phyloP scores from a whole-genome alignment of 2,113 vertebrate genomes.

The Heterochromis multidens region DNA sequence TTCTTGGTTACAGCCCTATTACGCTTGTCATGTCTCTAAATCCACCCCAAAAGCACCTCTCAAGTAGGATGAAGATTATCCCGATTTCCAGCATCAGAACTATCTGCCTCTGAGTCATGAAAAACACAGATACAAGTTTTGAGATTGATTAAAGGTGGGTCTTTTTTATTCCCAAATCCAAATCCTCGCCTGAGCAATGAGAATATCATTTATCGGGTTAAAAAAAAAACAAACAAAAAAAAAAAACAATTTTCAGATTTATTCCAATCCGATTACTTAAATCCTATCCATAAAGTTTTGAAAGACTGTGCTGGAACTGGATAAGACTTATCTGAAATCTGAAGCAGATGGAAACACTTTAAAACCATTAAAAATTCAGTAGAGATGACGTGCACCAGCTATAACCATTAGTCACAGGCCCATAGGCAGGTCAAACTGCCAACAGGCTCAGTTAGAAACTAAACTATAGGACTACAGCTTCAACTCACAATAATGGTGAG shows the following conservation, averaged over 20 bases:
- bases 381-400: not conserved
- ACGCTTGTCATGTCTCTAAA: constrained; percentile 17
- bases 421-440: not conserved
- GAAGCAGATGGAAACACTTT: constrained; percentile 13
- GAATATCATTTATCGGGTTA: constrained; percentile 7
- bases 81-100: constrained; percentile 10
- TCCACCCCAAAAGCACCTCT: constrained; percentile 31
- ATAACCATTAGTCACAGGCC: not conserved
- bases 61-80: constrained; percentile 45
- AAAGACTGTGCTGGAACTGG: constrained; percentile 1
- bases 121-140: constrained; percentile 15
- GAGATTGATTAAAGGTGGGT: constrained; percentile 20
- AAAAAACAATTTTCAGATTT: not conserved
- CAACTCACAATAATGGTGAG: not conserved
- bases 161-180: constrained; percentile 24
- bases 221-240: not conserved
- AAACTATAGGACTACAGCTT: not conserved
- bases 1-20: not conserved
- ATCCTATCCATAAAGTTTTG: constrained; percentile 9
- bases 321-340: constrained; percentile 22
- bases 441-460: not conserved
- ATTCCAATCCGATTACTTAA: constrained; percentile 28
- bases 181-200: constrained; percentile 26
- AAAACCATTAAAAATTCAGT: not conserved
- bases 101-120: constrained; percentile 19